A percentile compares a stretch with the other conserved stretches of the same genome.
These are phyloP conservation scores for Otolemur crassicaudatus DNA, from an alignment of 2,797 vertebrate genomes.

Conservation along the genomic window DNA sequence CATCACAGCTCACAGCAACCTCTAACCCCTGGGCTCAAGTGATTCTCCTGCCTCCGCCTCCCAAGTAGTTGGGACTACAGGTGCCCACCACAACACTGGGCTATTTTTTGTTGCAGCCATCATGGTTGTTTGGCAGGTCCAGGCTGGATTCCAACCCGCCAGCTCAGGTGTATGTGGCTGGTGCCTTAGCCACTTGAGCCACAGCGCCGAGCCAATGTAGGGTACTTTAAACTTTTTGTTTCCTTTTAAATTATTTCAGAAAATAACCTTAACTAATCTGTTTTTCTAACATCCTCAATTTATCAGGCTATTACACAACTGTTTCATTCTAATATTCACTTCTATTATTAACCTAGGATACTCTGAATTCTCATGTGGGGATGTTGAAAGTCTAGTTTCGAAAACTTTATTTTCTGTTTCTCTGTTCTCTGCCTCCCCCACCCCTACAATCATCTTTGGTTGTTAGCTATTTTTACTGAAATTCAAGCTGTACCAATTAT, in stretches of 20 bases:
- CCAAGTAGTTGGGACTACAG: no score
- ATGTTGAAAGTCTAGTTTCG: conserved; percentile 26
- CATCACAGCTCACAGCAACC: no score
- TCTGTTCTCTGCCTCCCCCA: not conserved
- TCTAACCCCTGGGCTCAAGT: no score
- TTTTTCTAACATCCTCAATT: not conserved
- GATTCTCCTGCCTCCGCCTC: no score
- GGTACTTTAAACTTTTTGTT: not conserved
- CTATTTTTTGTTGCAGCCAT: no score
- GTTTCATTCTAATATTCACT: conserved; percentile 31
- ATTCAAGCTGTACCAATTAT: not conserved
- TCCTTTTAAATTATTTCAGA: conserved; percentile 21
- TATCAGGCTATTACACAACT: not conserved
- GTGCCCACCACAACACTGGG: no score
- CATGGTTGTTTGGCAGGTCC: no score
- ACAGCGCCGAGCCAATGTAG: no score
- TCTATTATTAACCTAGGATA: conserved; percentile 29
- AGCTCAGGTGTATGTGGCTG: no score
- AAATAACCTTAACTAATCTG: not conserved
- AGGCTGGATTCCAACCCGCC: no score
- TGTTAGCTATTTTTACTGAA: not conserved
- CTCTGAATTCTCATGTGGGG: not conserved
- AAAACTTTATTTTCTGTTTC: conserved; percentile 3
- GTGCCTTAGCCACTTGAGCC: no score
- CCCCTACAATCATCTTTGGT: not conserved